Percentiles rank a stretch among this genome's conserved stretches.
phyloP scores from a whole-genome alignment of 2,113 vertebrate genomes.

The Empidonax traillii region DNA sequence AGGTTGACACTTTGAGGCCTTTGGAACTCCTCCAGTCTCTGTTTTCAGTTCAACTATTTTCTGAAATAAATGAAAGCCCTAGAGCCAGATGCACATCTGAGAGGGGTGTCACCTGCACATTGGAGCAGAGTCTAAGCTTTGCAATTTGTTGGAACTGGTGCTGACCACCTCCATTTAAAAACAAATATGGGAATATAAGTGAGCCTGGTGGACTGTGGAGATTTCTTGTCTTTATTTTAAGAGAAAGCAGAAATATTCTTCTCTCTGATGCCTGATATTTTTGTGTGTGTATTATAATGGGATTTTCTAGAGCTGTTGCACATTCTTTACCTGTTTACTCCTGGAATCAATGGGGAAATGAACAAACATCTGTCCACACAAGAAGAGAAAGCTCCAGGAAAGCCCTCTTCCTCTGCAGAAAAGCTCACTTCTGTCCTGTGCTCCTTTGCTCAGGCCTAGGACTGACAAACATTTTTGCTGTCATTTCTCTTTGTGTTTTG shows the following conservation, averaged over 20 bases:
- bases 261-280: not conserved
- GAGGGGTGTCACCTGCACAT: not conserved
- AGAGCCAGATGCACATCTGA: not conserved
- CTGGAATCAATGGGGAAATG: not conserved
- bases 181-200: not conserved
- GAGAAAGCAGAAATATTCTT: not conserved
- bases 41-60: conserved; percentile 1
- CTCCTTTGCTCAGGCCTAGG: not conserved
- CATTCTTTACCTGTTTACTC: not conserved
- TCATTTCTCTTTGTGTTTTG: not conserved
- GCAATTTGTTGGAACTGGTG: not conserved
- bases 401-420: not conserved
- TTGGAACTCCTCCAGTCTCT: conserved; percentile 55
- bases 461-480: not conserved
- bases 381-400: not conserved
- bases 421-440: not conserved
- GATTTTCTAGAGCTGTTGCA: not conserved
- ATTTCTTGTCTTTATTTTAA: not conserved
- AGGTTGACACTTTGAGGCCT: conserved; percentile 42
- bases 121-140: not conserved
- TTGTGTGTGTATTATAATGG: not conserved
- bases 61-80: not conserved
- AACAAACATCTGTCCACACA: not conserved
- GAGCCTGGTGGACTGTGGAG: not conserved
- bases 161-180: not conserved